Conservation (phyloP, 2,113 vertebrate genomes). For the human region DNA sequence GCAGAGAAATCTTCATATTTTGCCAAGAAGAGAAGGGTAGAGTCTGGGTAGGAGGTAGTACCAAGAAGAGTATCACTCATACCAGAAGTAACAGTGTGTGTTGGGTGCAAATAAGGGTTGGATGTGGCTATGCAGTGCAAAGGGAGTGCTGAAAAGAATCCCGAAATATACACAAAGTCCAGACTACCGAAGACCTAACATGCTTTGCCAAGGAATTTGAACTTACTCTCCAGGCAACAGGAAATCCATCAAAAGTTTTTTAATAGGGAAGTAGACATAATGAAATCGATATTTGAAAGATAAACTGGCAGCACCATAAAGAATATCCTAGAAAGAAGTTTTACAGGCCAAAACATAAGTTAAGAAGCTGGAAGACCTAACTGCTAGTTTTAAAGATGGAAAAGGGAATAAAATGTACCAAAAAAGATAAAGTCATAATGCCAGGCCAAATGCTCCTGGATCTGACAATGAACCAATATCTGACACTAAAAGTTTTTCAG, state of each 20-base stretch:
- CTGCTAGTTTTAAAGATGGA: not conserved
- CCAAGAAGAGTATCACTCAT: not conserved
- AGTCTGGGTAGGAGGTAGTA: not conserved
- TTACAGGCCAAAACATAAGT: not conserved
- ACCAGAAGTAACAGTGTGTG: not conserved
- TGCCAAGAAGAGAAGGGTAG: not conserved
- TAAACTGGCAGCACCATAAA: not conserved
- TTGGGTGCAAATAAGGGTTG: not conserved
- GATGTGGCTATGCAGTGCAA: not conserved
- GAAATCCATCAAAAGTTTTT: not conserved
- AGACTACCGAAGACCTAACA: not conserved
- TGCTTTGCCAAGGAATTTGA: not conserved
- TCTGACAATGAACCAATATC: not conserved
- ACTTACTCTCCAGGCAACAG: not conserved
- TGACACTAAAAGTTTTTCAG: not conserved
- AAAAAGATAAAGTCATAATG: not conserved
- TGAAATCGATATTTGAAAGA: not conserved
- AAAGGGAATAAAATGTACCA: not conserved
- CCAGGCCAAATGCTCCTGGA: not conserved
- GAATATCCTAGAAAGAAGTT: not conserved
- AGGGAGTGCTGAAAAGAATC: not conserved
- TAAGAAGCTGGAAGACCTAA: not conserved
- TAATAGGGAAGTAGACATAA: not conserved
- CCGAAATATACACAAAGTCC: not conserved
- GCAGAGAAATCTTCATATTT: not conserved